A percentile compares a stretch with the other conserved stretches of the same genome.
These are phyloP conservation scores for Eupithecia exiguata DNA, from an alignment of 2,888 invertebrate species.

Conservation along the genomic window DNA sequence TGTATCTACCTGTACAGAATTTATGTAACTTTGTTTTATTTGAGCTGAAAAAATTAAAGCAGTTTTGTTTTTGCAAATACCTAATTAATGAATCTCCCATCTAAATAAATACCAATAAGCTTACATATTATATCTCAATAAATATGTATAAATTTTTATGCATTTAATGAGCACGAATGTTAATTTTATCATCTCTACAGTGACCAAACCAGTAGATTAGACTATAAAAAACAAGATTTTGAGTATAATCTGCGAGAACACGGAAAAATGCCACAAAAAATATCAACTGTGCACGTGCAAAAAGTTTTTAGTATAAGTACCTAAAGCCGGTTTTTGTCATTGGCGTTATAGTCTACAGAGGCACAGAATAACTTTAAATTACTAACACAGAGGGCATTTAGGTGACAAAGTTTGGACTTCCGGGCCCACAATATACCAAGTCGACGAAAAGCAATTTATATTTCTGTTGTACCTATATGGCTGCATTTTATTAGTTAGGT, in stretches of 20 bases:
- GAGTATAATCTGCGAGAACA: slow-evolving; percentile 59
- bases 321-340: slow-evolving; percentile 26
- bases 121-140: background rate
- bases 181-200: slow-evolving; percentile 15
- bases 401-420: slow-evolving; percentile 29
- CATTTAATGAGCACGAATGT: slow-evolving; percentile 13
- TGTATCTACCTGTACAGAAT: background rate
- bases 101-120: background rate
- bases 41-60: too few species aligned
- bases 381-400: slow-evolving; percentile 24
- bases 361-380: background rate
- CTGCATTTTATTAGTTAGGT: background rate
- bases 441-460: background rate
- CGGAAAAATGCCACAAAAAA: slow-evolving; percentile 66
- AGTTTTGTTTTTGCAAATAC: background rate
- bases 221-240: slow-evolving; percentile 69
- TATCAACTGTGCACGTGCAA: slow-evolving; percentile 56
- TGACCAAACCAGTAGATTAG: slow-evolving; percentile 46
- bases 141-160: background rate
- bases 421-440: slow-evolving; percentile 18
- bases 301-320: slow-evolving; percentile 42
- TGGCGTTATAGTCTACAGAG: slow-evolving; percentile 29
- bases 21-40: background rate
- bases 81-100: background rate
- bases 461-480: background rate